Conservation (phyloP, 2,888 invertebrate genomes). For the Digitonthophagus gazella region DNA sequence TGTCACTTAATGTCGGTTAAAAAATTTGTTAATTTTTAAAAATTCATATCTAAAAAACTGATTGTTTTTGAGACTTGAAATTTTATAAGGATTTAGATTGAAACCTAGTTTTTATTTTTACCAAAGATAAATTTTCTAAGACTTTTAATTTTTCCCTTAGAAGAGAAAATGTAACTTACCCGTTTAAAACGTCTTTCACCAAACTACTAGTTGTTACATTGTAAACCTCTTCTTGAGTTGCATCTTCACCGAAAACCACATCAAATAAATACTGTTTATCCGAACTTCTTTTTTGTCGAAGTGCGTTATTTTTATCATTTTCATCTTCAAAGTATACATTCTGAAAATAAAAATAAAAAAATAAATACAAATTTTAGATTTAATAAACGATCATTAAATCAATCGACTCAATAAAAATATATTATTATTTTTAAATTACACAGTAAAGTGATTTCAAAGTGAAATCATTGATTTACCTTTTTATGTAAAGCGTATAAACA, state of each 20-base stretch:
- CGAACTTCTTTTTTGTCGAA: constrained; percentile 68
- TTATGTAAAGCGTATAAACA: constrained; percentile 75
- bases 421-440: too few species aligned
- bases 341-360: constrained; percentile 48
- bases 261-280: constrained; percentile 90
- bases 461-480: constrained; percentile 58
- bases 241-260: constrained; percentile 81
- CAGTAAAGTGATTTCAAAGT: constrained; percentile 3
- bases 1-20: too few species aligned
- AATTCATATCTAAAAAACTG: too few species aligned
- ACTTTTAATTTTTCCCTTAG: too few species aligned
- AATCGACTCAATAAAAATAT: too few species aligned
- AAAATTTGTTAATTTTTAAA: too few species aligned
- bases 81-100: too few species aligned
- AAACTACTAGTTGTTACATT: constrained; percentile 80
- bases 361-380: neutral
- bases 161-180: constrained; percentile 44
- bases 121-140: too few species aligned
- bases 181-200: constrained; percentile 77
- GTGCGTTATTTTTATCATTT: constrained; percentile 58
- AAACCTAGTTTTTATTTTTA: too few species aligned
- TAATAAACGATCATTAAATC: neutral
- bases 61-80: too few species aligned
- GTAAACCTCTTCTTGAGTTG: constrained; percentile 87
- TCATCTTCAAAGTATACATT: constrained; percentile 68